Evolutionary conservation across 2,797 vertebrate genomes (phyloP).

Genomic region (Dendrocincla tyrannina): DNA sequence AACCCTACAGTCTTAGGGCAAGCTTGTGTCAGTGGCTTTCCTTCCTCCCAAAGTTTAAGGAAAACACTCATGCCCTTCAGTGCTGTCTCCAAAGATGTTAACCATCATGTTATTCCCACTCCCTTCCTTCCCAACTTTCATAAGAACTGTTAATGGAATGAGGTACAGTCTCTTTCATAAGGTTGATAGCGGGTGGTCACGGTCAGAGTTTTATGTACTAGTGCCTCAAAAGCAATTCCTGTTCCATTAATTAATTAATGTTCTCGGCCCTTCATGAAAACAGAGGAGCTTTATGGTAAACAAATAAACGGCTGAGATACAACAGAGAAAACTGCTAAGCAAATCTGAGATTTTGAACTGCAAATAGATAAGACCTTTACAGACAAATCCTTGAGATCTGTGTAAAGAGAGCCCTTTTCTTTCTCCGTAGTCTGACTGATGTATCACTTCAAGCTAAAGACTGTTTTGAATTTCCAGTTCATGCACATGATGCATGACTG

Average conservation of each 20-base stretch:
- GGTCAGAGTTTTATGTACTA: background rate
- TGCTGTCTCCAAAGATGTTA: background rate
- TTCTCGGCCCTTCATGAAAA: background rate
- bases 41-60: background rate
- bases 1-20: background rate
- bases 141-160: background rate
- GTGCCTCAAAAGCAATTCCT: background rate
- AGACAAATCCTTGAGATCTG: background rate
- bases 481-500: background rate
- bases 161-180: background rate
- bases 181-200: background rate
- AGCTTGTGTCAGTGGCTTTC: background rate
- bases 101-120: background rate
- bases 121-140: background rate
- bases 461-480: background rate
- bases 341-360: background rate
- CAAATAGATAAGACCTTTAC: background rate
- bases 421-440: background rate
- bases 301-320: background rate
- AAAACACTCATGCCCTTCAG: background rate
- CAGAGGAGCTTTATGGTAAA: background rate
- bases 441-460: background rate
- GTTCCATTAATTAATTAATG: background rate
- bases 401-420: background rate
- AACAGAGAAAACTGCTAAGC: background rate